Conservation (phyloP, 1,140 invertebrate species). For the Parasteatoda tepidariorum region DNA sequence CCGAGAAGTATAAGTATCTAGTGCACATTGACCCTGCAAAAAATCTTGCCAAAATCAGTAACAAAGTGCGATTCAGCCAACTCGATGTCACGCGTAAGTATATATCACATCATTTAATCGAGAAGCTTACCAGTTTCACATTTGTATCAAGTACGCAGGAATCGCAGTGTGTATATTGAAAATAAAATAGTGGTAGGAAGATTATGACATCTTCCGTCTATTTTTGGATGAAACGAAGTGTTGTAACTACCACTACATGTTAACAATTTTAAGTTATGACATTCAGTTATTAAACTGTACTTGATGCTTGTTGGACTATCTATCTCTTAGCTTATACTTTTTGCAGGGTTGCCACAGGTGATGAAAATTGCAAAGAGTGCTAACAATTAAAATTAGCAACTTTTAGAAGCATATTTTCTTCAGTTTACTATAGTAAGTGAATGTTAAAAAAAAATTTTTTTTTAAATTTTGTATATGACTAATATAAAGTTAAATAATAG, state of each 20-base stretch:
- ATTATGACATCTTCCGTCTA: not conserved
- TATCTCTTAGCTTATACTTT: no score
- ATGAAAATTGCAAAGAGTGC: no score
- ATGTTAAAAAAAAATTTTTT: no score
- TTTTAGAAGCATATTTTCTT: no score
- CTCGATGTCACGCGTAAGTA: conserved; percentile 53
- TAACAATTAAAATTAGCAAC: no score
- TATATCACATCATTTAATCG: not conserved
- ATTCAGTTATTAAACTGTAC: no score
- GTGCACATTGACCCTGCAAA: conserved; percentile 39
- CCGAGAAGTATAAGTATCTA: conserved; percentile 55
- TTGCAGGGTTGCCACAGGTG: no score
- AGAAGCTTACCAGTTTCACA: not conserved
- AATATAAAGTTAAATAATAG: no score
- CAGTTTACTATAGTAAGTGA: no score
- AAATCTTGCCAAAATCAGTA: conserved; percentile 40
- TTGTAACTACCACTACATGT: not conserved
- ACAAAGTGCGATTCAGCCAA: conserved; percentile 55
- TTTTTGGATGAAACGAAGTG: no score
- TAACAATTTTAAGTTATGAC: not conserved
- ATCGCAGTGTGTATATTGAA: not conserved
- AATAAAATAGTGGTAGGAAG: not conserved
- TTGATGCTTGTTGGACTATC: no score
- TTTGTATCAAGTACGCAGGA: not conserved
- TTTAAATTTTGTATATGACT: no score